These are phyloP conservation scores for Chionoecetes opilio DNA, from an alignment of 1,140 invertebrate species.

Conservation along the genomic window DNA sequence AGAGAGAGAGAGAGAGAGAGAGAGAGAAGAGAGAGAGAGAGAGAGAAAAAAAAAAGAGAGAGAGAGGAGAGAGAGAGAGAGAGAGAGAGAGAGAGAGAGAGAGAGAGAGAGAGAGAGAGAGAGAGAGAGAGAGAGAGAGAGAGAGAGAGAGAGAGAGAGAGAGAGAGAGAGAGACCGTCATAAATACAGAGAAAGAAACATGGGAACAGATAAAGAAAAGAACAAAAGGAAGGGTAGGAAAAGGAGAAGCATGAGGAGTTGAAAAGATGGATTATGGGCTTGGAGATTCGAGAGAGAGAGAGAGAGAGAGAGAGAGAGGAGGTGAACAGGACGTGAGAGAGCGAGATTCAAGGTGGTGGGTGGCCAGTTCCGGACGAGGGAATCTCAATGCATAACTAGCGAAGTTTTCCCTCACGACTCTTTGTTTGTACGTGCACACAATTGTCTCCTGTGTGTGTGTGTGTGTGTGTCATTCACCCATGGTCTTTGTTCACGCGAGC, in stretches of 20 bases:
- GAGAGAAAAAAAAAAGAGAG: neutral
- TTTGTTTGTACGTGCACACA: neutral
- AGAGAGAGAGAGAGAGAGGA: neutral
- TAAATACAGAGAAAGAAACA: too few species aligned
- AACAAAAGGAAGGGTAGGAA: too few species aligned
- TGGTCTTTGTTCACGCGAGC: too few species aligned
- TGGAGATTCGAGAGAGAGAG: neutral
- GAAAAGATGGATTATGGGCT: too few species aligned
- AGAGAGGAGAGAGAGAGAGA: neutral
- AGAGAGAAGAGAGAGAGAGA: neutral
- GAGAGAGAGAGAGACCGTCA: too few species aligned
- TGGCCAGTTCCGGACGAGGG: neutral
- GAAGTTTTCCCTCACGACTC: neutral
- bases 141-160: neutral
- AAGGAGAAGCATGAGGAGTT: too few species aligned
- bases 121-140: neutral
- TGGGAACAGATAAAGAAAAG: too few species aligned
- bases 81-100: neutral
- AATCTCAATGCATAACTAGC: constrained; percentile 9
- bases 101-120: neutral
- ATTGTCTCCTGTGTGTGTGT: neutral
- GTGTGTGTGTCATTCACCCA: too few species aligned
- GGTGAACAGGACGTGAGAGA: neutral
- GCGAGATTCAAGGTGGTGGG: neutral
- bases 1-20: neutral